Base-by-base conservation (phyloP, 2,888 invertebrate species). In the Himalopsyche japonica region DNA sequence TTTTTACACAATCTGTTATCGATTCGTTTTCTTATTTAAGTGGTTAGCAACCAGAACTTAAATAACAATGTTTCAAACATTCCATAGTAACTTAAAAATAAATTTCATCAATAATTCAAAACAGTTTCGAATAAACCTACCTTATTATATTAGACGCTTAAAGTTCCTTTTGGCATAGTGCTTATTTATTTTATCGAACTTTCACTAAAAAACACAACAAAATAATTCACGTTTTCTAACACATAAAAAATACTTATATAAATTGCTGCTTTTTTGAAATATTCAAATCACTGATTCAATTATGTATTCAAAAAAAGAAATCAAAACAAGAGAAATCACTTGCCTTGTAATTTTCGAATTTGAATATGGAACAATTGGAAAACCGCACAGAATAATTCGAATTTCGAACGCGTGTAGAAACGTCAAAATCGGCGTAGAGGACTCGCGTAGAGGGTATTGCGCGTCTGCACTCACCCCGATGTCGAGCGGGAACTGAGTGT, bases 401-500 rank as follows among this genome's bases (percentile, higher is more conserved):
- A 57, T 57, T 57, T 57, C 57, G 57, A 57, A 57, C 57, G 20
- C 57, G 57, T 57, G 57, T 57, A 20, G 57, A 57, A 57, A 57
- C 57, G 57, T 57, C 57, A 57, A 57, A 57, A 5, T 57, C 57
- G 57, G 57, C 57, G 57, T 57, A 57, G 57, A 57, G 57, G 57
- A 8, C 57, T 70, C 34, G 27, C 43, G 47, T 47, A 79, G n/a
- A n/a, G 18, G 76, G 81, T 15, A 15, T 12, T 43, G 70, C 27
- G 27, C 20, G 70, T 32, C 64, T 27, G 79, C 43, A 24, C 47
- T 32, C 82, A 37, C 57, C 82, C 82, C 57, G 34, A 64, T 79
- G 82, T 78, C 8, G 78, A 49, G 82, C 82, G 82, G 78, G 82
- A 82, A 82, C 82, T 82, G 47, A 82, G 49, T 12, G 3, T 49